Conservation (phyloP, 2,888 invertebrate genomes). For the Epinotia bilunana region DNA sequence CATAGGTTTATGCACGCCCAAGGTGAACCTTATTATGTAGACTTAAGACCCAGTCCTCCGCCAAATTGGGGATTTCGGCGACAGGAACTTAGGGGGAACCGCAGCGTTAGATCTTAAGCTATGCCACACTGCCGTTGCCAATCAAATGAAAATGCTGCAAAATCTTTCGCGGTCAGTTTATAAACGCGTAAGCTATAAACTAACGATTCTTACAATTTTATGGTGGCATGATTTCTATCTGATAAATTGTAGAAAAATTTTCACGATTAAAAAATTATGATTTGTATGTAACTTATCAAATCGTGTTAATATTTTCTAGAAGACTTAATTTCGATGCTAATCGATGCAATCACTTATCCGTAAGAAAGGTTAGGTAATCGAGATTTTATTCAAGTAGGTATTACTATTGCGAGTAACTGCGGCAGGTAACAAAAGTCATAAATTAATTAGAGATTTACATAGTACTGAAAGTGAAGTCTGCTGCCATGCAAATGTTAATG, state of each 20-base stretch:
- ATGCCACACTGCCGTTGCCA: slow-evolving; percentile 14
- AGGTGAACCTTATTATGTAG: slow-evolving; percentile 11
- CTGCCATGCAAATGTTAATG: slow-evolving; percentile 22
- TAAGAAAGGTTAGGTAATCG: neutral
- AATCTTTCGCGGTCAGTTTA: too few species aligned
- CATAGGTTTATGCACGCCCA: slow-evolving; percentile 12
- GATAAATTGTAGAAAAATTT: too few species aligned
- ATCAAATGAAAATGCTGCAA: slow-evolving; percentile 25
- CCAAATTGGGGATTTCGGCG: slow-evolving; percentile 9
- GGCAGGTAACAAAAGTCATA: neutral
- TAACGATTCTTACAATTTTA: neutral
- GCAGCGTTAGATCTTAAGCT: slow-evolving; percentile 8
- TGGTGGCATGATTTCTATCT: too few species aligned
- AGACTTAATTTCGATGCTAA: neutral
- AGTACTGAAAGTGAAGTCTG: slow-evolving; percentile 5
- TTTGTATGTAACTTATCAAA: too few species aligned
- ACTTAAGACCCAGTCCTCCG: neutral
- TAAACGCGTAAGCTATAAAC: neutral
- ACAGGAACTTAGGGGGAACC: slow-evolving; percentile 18
- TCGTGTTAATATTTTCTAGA: neutral
- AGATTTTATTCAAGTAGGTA: neutral
- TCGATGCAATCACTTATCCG: neutral
- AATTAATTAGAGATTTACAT: neutral
- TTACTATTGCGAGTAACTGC: neutral
- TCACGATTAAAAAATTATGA: too few species aligned